Base-by-base conservation (phyloP, 2,113 vertebrate genomes). In the Daboia siamensis region DNA sequence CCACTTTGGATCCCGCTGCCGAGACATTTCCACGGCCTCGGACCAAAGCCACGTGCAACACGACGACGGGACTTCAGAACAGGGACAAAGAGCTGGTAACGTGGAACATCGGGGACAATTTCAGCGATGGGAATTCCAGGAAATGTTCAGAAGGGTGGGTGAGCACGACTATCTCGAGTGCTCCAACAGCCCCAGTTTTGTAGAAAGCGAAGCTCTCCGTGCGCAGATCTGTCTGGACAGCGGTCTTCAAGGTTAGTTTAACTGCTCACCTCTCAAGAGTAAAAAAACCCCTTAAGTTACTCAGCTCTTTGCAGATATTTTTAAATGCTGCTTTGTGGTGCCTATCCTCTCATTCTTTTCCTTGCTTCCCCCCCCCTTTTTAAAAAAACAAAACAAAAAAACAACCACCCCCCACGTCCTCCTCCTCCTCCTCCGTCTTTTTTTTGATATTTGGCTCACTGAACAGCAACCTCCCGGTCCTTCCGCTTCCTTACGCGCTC, bases 401-500 rank as follows among this genome's bases (percentile, higher is more conserved):
- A 56, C 15, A 94, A 39, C 48, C 8, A 39, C 48, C 8, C 1
- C 9, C 26, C 61, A 46, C 64, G 54, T 84, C 20, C 15, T 92
- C 80, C 92, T 96, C 95, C 95, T 84, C 20, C 15, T 92, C 80
- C 92, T 96, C 95, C 95, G 86, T 55, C 59, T n/a, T 23, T 61
- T 95, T 97, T 97, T 99, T 99, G 98, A 98, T 98, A 98, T 98
- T 96, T 95, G 95, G 96, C 97, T 96, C 5, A 0, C 90, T 95
- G 94, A 96, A 97, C 94, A 97, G 95, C 94, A 92, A 95, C 95
- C 96, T 96, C 96, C 95, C 90, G 96, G 96, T 97, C 96, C 97
- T 98, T 98, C 98, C 93, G 96, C 92, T 96, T 96, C 96, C 93
- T 95, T 93, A 94, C 84, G 94, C 95, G 96, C 96, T 98, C 97